Percentiles rank a stretch among this genome's conserved stretches.
phyloP scores from a whole-genome alignment of 2,113 vertebrate species.

The Progne subis region DNA sequence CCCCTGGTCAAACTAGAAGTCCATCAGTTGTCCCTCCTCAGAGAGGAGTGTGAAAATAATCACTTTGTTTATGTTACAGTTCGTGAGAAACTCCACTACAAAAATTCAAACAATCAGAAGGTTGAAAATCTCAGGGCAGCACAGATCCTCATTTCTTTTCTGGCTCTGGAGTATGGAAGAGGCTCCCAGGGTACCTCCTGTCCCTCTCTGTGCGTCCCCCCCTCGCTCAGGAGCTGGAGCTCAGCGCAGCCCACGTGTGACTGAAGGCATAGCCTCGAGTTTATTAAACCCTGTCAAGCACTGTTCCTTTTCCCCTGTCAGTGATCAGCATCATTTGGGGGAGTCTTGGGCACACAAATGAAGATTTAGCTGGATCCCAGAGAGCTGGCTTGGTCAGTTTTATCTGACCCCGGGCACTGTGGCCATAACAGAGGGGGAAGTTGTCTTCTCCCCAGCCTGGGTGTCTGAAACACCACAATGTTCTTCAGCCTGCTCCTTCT shows the following conservation, averaged over 20 bases:
- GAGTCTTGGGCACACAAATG: not conserved
- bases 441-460: not conserved
- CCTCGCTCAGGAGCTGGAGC: not conserved
- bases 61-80: no score
- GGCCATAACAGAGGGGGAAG: not conserved
- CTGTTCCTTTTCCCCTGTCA: not conserved
- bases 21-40: no score
- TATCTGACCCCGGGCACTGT: not conserved
- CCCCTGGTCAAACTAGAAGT: no score
- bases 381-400: not conserved
- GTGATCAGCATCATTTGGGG: fast-evolving
- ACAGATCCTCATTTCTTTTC: not conserved
- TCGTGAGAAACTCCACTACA: no score
- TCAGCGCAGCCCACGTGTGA: not conserved
- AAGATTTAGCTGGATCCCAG: not conserved
- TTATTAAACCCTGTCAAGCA: not conserved
- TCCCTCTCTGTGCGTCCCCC: not conserved
- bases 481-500: not conserved
- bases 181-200: not conserved
- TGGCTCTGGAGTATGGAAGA: not conserved
- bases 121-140: no score
- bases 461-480: not conserved
- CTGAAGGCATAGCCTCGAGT: not conserved
- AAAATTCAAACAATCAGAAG: no score
- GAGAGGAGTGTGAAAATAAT: no score